Conservation (phyloP, 2,113 vertebrate genomes). For the Pelecanus crispus region DNA sequence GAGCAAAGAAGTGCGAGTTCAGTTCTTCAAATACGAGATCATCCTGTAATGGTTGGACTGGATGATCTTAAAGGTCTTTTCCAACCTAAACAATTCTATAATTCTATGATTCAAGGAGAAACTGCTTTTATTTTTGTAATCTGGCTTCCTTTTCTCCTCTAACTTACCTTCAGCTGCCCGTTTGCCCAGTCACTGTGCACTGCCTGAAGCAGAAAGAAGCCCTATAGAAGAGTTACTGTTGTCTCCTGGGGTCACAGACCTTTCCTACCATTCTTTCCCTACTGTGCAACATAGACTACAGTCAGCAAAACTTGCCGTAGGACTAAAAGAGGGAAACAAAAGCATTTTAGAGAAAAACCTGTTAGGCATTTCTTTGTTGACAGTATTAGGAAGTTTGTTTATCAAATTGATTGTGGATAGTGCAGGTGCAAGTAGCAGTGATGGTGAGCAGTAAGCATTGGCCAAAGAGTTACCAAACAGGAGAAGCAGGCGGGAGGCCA, state of each 20-base stretch:
- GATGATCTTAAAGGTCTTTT: too few species aligned
- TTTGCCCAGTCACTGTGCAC: background rate
- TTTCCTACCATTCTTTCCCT: background rate
- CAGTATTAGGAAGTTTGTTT: background rate
- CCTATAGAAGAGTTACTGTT: background rate
- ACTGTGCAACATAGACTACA: background rate
- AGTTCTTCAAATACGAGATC: background rate
- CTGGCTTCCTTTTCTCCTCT: background rate
- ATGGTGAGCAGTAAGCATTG: background rate
- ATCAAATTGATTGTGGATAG: background rate
- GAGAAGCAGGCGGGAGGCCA: background rate
- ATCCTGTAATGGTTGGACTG: too few species aligned
- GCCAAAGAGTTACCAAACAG: background rate
- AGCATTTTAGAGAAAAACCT: background rate
- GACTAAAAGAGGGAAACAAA: background rate
- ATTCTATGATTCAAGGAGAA: slow-evolving; percentile 22
- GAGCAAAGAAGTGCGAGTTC: slow-evolving; percentile 21
- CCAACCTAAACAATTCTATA: too few species aligned
- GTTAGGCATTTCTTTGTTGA: background rate
- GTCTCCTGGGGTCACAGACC: background rate
- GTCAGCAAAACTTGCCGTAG: background rate
- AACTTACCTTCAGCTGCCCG: background rate
- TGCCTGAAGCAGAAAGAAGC: background rate
- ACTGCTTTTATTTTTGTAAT: background rate
- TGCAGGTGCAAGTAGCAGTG: background rate